Evolutionary conservation across 2,113 vertebrate genomes (phyloP).

Genomic region (Actinemys pallida): DNA sequence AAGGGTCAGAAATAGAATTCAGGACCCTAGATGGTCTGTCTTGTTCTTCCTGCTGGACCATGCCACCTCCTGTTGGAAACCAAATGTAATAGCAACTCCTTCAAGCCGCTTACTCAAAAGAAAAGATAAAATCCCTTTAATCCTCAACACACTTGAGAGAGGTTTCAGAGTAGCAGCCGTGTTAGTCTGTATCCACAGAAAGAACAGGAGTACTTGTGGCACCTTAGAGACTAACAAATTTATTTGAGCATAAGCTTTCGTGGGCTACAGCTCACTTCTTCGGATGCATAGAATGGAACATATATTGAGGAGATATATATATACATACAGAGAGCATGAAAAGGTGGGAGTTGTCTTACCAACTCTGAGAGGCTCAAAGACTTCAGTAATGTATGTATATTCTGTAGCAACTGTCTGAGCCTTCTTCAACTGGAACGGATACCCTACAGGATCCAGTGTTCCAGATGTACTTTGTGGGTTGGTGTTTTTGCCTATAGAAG

Average conservation of each 20-base stretch:
- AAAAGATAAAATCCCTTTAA: background rate
- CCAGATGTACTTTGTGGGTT: conserved; percentile 10
- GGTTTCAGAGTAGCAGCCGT: too few species aligned
- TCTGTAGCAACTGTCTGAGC: conserved; percentile 49
- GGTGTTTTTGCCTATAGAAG: conserved; percentile 57
- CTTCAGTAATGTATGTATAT: background rate
- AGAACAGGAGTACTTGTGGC: too few species aligned
- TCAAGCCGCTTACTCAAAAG: background rate
- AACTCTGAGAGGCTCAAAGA: too few species aligned
- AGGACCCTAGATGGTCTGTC: background rate
- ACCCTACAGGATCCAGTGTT: conserved; percentile 9
- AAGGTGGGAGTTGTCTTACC: too few species aligned
- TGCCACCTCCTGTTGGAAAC: background rate
- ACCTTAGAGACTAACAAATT: too few species aligned
- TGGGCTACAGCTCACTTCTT: too few species aligned
- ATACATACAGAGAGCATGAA: too few species aligned
- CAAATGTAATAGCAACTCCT: background rate
- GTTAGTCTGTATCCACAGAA: too few species aligned
- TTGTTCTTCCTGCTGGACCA: background rate
- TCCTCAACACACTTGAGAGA: background rate
- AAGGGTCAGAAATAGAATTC: background rate
- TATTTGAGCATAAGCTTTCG: too few species aligned
- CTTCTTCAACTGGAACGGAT: conserved; percentile 24
- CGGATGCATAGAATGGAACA: too few species aligned
- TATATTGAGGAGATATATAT: too few species aligned